A percentile compares a stretch with the other conserved stretches of the same genome.
Evolutionary conservation across 2,797 vertebrate species (phyloP).

Genomic region (Karalla daura): DNA sequence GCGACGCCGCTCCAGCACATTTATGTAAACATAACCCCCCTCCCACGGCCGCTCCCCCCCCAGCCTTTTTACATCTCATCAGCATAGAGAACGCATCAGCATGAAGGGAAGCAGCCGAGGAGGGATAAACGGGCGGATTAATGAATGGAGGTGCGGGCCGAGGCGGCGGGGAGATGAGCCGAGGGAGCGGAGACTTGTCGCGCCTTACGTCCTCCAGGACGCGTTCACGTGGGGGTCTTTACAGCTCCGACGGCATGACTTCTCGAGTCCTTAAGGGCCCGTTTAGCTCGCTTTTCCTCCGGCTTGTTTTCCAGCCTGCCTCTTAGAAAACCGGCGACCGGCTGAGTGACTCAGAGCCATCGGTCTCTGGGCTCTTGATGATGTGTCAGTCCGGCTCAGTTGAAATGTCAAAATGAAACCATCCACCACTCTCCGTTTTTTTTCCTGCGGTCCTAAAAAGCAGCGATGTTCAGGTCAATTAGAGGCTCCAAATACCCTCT

Average conservation of each 20-base stretch:
- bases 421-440: too few relatives aligned
- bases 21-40: slow-evolving; percentile 68
- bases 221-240: slow-evolving; percentile 52
- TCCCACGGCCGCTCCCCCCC: too few relatives aligned
- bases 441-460: too few relatives aligned
- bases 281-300: too few relatives aligned
- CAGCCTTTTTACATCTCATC: slow-evolving; percentile 70
- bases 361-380: too few relatives aligned
- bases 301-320: too few relatives aligned
- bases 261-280: slow-evolving; percentile 14
- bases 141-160: slow-evolving; percentile 27
- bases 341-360: too few relatives aligned
- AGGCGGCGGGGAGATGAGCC: background rate
- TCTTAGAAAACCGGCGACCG: too few relatives aligned
- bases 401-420: too few relatives aligned
- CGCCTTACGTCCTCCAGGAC: slow-evolving; percentile 37
- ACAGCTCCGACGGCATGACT: slow-evolving; percentile 23
- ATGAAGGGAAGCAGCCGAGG: slow-evolving; percentile 26
- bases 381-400: too few relatives aligned
- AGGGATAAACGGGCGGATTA: slow-evolving; percentile 41
- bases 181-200: slow-evolving; percentile 30
- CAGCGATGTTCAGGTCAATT: too few relatives aligned
- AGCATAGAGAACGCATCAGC: slow-evolving; percentile 67
- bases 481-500: too few relatives aligned
- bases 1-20: slow-evolving; percentile 54